These are phyloP conservation scores for Vireo griseus DNA, from an alignment of 2,797 vertebrate species.

Conservation along the genomic window DNA sequence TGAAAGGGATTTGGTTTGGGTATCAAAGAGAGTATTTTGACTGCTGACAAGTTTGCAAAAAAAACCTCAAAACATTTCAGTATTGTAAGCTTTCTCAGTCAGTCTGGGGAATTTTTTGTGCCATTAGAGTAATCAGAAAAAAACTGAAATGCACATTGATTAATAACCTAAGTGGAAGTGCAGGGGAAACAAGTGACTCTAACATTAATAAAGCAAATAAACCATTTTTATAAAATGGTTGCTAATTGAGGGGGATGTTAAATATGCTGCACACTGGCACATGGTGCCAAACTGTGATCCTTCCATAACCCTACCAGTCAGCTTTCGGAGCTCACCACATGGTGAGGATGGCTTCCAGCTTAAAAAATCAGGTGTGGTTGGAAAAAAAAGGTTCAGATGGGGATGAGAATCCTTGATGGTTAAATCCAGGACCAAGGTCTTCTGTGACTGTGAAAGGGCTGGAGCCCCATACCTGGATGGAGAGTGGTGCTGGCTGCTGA, in stretches of 20 bases:
- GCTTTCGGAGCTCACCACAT: not conserved
- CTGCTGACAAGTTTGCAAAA: not conserved
- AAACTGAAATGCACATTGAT: slow-evolving; percentile 1
- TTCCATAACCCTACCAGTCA: not conserved
- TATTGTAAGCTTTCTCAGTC: not conserved
- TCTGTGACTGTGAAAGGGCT: not conserved
- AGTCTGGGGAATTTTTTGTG: slow-evolving; percentile 7
- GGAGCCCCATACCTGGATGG: not conserved
- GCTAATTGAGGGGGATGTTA: slow-evolving; percentile 40
- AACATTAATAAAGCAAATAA: slow-evolving; percentile 58
- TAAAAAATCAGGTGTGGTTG: not conserved
- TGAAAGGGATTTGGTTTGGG: slow-evolving; percentile 42
- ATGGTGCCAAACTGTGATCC: not conserved
- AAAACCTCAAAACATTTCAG: not conserved
- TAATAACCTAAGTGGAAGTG: slow-evolving; percentile 26
- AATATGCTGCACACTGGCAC: not conserved
- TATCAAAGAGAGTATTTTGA: slow-evolving; percentile 52
- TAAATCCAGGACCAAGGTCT: not conserved
- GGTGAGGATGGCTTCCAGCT: not conserved
- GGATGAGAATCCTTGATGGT: not conserved
- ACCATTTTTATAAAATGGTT: not conserved
- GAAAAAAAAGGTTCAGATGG: not conserved
- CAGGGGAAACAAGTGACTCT: slow-evolving; percentile 34
- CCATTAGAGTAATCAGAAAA: slow-evolving; percentile 17
- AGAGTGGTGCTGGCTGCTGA: not conserved